Percentiles rank a stretch among this genome's conserved stretches.
These are phyloP conservation scores for Lathronympha strigana DNA, from an alignment of 2,888 invertebrate genomes.

Conservation along the genomic window DNA sequence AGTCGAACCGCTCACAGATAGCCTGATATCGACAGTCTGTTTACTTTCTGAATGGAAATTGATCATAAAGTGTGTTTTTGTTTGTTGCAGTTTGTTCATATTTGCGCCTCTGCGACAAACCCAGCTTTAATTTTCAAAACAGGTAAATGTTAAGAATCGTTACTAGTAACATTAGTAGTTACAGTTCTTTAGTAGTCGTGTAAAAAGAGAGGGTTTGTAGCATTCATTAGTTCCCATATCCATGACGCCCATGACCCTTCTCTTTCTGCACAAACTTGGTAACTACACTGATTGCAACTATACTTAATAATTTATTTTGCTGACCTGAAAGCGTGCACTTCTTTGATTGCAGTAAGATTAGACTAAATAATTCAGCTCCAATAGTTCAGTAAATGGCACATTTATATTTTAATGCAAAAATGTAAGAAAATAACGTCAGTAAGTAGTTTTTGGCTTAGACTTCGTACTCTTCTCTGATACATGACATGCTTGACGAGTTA, in stretches of 20 bases:
- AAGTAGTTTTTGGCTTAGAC: too few species aligned
- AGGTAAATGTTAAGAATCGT: constrained; percentile 28
- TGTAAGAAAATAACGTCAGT: not conserved
- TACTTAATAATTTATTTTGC: constrained; percentile 13
- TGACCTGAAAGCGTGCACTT: constrained; percentile 17
- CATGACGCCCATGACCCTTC: too few species aligned
- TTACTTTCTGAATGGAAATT: constrained; percentile 14
- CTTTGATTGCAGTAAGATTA: constrained; percentile 35
- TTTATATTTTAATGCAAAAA: constrained; percentile 1
- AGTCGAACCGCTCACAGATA: constrained; percentile 9
- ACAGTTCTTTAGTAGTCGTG: too few species aligned
- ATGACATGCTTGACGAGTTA: too few species aligned
- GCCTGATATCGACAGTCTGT: constrained; percentile 15
- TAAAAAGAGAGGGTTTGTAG: too few species aligned
- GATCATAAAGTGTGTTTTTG: constrained; percentile 40
- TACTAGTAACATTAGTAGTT: not conserved
- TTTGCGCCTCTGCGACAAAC: constrained; percentile 61
- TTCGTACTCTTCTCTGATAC: too few species aligned
- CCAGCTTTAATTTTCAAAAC: not conserved
- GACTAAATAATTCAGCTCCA: not conserved
- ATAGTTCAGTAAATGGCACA: constrained; percentile 9
- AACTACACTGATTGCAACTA: constrained; percentile 1
- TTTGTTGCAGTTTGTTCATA: constrained; percentile 69
- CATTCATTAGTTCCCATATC: too few species aligned
- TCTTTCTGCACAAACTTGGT: too few species aligned